Evolutionary conservation across 2,113 vertebrate species (phyloP).

Genomic region (Leiothrix lutea): DNA sequence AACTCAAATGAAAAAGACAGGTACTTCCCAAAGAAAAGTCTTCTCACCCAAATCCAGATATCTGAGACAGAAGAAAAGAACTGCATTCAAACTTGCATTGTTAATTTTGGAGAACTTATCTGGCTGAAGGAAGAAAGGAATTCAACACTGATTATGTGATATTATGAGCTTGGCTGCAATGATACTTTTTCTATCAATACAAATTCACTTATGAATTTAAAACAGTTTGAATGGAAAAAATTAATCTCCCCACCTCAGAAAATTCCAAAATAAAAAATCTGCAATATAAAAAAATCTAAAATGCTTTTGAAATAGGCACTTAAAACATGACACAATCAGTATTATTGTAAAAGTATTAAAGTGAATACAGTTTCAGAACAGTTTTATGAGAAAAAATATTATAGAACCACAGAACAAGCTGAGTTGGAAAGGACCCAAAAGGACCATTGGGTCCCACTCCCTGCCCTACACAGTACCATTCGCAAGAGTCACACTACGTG

Average conservation of each 20-base stretch:
- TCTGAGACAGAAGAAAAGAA: not conserved
- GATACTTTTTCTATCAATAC: not conserved
- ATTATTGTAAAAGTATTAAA: not conserved
- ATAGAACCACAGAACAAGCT: not conserved
- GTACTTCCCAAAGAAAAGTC: not conserved
- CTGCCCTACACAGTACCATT: not conserved
- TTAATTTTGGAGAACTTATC: not conserved
- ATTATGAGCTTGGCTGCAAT: not conserved
- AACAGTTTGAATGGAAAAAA: not conserved
- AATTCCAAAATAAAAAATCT: not conserved
- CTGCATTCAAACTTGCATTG: not conserved
- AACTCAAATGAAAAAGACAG: not conserved
- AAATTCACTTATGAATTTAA: not conserved
- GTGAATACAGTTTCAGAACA: not conserved
- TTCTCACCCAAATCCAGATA: not conserved
- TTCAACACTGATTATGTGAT: not conserved
- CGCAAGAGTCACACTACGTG: not conserved
- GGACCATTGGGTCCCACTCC: not conserved
- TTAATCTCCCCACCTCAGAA: not conserved
- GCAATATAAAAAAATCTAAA: not conserved
- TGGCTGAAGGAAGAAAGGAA: not conserved
- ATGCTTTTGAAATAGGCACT: not conserved
- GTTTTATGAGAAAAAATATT: not conserved
- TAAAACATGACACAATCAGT: not conserved
- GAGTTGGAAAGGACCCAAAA: not conserved